Conservation (phyloP, 37 sponge, comb jelly and placozoan genomes). For the Crambe crambe region DNA sequence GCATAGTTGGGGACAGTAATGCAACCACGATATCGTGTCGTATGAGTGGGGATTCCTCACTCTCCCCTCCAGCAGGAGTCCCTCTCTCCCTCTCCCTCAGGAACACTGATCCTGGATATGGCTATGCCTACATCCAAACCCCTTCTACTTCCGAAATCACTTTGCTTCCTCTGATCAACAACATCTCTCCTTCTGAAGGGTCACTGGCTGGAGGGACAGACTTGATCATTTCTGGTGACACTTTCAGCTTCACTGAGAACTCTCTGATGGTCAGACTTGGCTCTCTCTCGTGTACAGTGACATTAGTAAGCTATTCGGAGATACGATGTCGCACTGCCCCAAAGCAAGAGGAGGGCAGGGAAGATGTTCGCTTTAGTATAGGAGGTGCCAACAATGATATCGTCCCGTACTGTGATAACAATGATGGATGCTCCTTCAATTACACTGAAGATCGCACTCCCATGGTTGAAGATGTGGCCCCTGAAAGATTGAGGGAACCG, state of each 20-base stretch:
- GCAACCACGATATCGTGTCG: constrained; percentile 7
- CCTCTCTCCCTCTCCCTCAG: constrained; percentile 21
- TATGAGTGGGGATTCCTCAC: neutral
- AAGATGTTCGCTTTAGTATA: neutral
- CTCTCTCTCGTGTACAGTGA: neutral
- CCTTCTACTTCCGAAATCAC: neutral
- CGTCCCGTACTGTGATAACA: constrained; percentile 3
- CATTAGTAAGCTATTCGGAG: constrained; percentile 1
- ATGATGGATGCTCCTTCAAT: constrained; percentile 20
- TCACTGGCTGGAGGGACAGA: constrained; percentile 64
- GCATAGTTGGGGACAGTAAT: constrained; percentile 3
- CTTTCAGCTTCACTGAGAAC: constrained; percentile 30
- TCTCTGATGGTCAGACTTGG: constrained; percentile 19
- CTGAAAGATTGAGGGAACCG: neutral
- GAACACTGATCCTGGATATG: constrained; percentile 24
- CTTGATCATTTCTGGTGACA: constrained; percentile 48
- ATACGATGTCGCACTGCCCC: constrained; percentile 21
- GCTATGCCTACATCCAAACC: constrained; percentile 20
- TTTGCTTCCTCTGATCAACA: constrained; percentile 18
- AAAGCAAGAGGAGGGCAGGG: no score
- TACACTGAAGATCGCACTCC: constrained; percentile 49
- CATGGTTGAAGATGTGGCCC: constrained; percentile 4
- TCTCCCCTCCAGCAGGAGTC: neutral
- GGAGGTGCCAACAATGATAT: neutral
- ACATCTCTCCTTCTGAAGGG: constrained; percentile 43